Conservation (phyloP, 2,797 vertebrate genomes). For the Aratinga solstitialis region DNA sequence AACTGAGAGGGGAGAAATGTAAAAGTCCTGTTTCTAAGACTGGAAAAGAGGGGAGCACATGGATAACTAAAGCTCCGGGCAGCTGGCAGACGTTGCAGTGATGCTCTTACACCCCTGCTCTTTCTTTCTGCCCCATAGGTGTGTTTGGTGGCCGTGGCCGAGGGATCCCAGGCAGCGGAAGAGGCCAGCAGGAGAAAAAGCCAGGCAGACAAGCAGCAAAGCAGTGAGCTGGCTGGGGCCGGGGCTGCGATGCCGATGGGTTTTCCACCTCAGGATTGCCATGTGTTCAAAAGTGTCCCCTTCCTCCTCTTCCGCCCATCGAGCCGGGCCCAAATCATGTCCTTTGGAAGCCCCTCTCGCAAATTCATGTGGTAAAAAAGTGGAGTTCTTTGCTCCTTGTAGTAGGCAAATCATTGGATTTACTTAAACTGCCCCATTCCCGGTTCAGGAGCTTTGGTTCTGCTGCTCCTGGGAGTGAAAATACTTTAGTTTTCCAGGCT, state of each 20-base stretch:
- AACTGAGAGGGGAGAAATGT: not conserved
- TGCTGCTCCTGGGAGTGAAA: not conserved
- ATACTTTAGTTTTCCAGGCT: not conserved
- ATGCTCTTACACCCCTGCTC: accelerated
- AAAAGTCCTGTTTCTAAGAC: accelerated
- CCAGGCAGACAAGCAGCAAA: conserved; percentile 88
- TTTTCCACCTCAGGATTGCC: conserved; percentile 32
- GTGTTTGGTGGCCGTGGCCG: conserved; percentile 87
- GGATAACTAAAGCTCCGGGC: accelerated
- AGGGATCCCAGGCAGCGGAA: conserved; percentile 80
- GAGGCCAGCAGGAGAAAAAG: conserved; percentile 93
- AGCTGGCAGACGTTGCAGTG: accelerated
- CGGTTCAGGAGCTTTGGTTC: not conserved
- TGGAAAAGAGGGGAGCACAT: not conserved
- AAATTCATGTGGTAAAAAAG: not conserved
- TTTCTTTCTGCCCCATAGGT: conserved; percentile 64
- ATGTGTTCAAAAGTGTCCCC: not conserved
- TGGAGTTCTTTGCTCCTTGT: not conserved
- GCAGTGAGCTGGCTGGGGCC: conserved; percentile 74
- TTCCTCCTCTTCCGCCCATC: not conserved
- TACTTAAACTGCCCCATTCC: accelerated
- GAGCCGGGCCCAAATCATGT: not conserved
- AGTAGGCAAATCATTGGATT: not conserved
- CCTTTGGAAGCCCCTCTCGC: not conserved
- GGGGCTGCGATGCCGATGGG: not conserved